Evolutionary conservation across 2,797 vertebrate genomes (phyloP), one percentile per base, ranked within the genome.

Genomic region (Rhinichthys osculus): DNA sequence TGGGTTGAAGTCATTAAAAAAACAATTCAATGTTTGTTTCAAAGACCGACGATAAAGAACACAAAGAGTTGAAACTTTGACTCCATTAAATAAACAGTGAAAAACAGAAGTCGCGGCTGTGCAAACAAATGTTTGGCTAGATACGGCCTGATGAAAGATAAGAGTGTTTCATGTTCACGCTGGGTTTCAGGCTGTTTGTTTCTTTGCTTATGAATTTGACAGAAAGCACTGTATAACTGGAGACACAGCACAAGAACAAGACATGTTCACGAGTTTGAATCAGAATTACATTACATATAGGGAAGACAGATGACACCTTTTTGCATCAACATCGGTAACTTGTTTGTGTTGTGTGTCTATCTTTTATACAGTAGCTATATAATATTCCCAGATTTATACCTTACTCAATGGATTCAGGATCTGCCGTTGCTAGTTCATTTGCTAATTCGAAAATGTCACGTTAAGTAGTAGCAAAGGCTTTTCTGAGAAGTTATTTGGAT

Each of bases 41-140:
- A 87, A 82, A 81, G 77, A 23, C 81, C 8, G n/a, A 38, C 35
- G 83, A 79, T 67, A 87, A 81, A 52, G 81, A 87, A 80, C 44
- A 81, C 19, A 42, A 40, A 79, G 44, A 79, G 71, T 27, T 59
- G 62, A 80, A 27, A 47, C 78, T 69, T 54, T 76, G 47, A 50
- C 71, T 7, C n/a, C 42, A 81, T 76, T 81, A 82, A 73, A 40
- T 84, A 84, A 84, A 85, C 59, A 59, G 10, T n/a, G 27, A 70
- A 66, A 62, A 72, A 64, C 57, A 30, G 62, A 78, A 85, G 71
- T 77, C 13, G 21, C 19, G 17, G 44, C 82, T 88, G 69, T 76
- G 77, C 35, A 83, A 89, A 86, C 82, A 87, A 81, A 66, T 52
- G 19, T 62, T 81, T 69, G 59, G 79, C 85, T 73, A 64, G 85